Evolutionary conservation across 1,140 invertebrate species (phyloP).

Genomic region (Choristoneura fumiferana): DNA sequence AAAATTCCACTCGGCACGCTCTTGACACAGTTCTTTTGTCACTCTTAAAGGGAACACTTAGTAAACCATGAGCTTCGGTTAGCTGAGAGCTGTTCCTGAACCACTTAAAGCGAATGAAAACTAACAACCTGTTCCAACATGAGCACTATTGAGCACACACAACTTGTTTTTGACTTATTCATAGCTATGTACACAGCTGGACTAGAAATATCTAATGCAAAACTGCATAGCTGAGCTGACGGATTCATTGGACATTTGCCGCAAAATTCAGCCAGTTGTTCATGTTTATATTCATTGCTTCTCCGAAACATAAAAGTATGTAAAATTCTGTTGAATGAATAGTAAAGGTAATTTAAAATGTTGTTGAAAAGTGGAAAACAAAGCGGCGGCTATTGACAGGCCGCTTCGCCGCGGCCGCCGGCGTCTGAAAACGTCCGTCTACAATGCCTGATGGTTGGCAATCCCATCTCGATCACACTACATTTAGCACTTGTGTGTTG

Average conservation of each 20-base stretch:
- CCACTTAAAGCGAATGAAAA: too few relatives aligned
- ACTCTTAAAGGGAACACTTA: neutral
- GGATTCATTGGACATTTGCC: neutral
- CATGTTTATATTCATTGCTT: too few relatives aligned
- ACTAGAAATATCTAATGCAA: too few relatives aligned
- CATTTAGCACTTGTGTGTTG: slow-evolving; percentile 51
- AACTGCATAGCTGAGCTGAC: neutral
- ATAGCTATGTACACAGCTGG: too few relatives aligned
- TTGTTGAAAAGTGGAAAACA: slow-evolving; percentile 10
- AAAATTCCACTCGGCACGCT: neutral
- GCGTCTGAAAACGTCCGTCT: slow-evolving; percentile 3
- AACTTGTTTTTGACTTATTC: too few relatives aligned
- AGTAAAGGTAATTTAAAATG: neutral
- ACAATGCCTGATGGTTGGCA: slow-evolving; percentile 7
- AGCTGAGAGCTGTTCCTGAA: too few relatives aligned
- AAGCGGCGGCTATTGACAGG: slow-evolving; percentile 8
- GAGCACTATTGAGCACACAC: too few relatives aligned
- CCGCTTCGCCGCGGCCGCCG: neutral
- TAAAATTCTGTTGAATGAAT: too few relatives aligned
- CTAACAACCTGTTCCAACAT: too few relatives aligned
- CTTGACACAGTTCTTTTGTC: neutral
- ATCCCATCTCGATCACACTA: slow-evolving; percentile 43
- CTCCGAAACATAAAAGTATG: too few relatives aligned
- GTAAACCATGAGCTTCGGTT: neutral
- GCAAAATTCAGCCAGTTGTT: neutral